These are phyloP conservation scores for Eumeta japonica DNA, from an alignment of 1,140 invertebrate genomes.

Conservation along the genomic window DNA sequence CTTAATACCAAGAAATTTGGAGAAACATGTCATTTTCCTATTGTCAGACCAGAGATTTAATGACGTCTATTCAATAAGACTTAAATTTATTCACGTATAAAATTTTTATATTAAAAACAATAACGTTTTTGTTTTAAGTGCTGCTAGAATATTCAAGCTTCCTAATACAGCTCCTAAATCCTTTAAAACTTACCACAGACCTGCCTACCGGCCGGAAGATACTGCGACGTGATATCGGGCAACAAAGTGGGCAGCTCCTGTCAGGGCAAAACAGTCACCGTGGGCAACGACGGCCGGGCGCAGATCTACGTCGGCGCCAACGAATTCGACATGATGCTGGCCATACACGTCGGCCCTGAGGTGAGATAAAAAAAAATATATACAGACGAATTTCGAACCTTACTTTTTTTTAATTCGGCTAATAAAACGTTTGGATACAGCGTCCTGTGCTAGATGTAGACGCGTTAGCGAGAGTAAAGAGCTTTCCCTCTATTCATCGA, in stretches of 20 bases:
- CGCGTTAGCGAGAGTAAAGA: too few species aligned
- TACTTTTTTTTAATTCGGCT: too few species aligned
- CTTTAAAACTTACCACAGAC: conserved; percentile 60
- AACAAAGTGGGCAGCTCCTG: conserved; percentile 52
- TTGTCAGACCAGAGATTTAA: too few species aligned
- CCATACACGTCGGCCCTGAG: conserved; percentile 54
- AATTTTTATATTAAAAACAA: too few species aligned
- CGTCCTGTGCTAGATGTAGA: too few species aligned
- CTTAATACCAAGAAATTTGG: too few species aligned
- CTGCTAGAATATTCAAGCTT: neutral
- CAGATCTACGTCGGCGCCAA: conserved; percentile 51
- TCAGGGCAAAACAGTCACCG: conserved; percentile 60
- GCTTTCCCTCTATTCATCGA: too few species aligned
- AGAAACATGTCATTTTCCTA: too few species aligned
- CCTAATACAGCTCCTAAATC: neutral
- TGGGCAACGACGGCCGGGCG: conserved; percentile 56
- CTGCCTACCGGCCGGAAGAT: conserved; percentile 67
- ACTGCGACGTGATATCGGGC: conserved; percentile 81
- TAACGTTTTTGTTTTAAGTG: neutral
- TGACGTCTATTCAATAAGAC: too few species aligned
- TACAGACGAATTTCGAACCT: neutral
- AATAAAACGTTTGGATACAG: too few species aligned
- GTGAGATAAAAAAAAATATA: too few species aligned
- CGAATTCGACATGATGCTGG: conserved; percentile 64
- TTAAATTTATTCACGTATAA: too few species aligned